These are phyloP conservation scores for Nettapus auritus DNA, from an alignment of 2,113 vertebrate genomes.

Conservation along the genomic window DNA sequence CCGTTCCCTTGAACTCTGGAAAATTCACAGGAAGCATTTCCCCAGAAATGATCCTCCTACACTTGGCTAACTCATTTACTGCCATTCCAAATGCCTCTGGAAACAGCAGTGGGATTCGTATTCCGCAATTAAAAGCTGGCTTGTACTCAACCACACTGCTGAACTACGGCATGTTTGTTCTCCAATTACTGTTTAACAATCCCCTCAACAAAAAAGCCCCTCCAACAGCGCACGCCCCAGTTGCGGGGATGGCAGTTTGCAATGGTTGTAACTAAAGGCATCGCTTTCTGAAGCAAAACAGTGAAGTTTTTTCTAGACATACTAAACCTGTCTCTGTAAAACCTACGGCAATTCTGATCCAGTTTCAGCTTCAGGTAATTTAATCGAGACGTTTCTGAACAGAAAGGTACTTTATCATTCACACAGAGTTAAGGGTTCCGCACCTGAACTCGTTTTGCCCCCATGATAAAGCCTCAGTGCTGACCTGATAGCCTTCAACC, in stretches of 20 bases:
- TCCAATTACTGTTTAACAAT: not conserved
- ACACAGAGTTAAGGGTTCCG: not conserved
- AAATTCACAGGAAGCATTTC: not conserved
- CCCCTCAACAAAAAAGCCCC: not conserved
- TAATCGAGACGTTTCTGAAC: not conserved
- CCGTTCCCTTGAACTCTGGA: not conserved
- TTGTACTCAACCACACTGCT: not conserved
- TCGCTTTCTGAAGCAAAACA: not conserved
- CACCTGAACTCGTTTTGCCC: not conserved
- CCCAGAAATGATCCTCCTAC: constrained; percentile 11
- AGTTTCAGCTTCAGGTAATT: not conserved
- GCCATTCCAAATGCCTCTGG: constrained; percentile 50
- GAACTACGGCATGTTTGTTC: constrained; percentile 22
- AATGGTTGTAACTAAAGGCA: not conserved
- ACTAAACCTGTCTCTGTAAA: not conserved
- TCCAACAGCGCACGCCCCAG: rapidly evolving
- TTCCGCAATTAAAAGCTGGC: constrained; percentile 45
- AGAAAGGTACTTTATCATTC: not conserved
- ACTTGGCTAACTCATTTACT: not conserved
- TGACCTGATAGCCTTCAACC: not conserved
- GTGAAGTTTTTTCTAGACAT: not conserved
- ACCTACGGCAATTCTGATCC: not conserved
- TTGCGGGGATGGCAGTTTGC: not conserved
- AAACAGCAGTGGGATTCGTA: constrained; percentile 30
- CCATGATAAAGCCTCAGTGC: not conserved